Conservation (phyloP, 1,140 invertebrate species). For the Reticulitermes speratus region DNA sequence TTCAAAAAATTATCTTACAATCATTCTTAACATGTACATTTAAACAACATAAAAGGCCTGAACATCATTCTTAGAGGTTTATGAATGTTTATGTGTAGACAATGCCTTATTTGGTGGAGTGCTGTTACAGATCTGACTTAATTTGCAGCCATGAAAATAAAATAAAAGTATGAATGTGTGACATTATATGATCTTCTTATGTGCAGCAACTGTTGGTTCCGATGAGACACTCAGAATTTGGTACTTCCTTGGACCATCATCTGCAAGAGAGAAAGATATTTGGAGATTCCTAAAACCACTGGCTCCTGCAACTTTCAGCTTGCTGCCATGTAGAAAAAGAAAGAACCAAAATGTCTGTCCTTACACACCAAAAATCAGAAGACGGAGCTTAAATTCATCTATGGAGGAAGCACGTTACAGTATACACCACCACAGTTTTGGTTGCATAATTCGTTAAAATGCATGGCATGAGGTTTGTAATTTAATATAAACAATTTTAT, state of each 20-base stretch:
- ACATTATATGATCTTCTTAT: slow-evolving; percentile 19
- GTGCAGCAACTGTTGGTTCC: slow-evolving; percentile 12
- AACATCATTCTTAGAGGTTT: too few species aligned
- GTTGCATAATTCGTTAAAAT: background rate
- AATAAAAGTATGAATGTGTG: too few species aligned
- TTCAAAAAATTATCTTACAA: too few species aligned
- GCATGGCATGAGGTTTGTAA: too few species aligned
- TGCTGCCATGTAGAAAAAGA: background rate
- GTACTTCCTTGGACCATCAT: slow-evolving; percentile 30
- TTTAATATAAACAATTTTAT: too few species aligned
- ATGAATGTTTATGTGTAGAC: too few species aligned
- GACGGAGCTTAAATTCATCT: background rate
- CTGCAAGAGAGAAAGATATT: background rate
- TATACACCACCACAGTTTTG: background rate
- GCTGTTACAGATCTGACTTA: too few species aligned
- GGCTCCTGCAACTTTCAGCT: background rate
- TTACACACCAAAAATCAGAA: background rate
- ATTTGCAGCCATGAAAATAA: too few species aligned
- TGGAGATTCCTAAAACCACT: background rate
- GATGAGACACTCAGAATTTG: slow-evolving; percentile 36
- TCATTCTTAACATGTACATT: too few species aligned
- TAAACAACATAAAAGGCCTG: too few species aligned
- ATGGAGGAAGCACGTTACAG: background rate
- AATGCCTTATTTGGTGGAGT: too few species aligned
- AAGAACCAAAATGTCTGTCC: background rate